Evolutionary conservation across 2,888 invertebrate species (phyloP).

Genomic region (Eueremaeus valkanovi): DNA sequence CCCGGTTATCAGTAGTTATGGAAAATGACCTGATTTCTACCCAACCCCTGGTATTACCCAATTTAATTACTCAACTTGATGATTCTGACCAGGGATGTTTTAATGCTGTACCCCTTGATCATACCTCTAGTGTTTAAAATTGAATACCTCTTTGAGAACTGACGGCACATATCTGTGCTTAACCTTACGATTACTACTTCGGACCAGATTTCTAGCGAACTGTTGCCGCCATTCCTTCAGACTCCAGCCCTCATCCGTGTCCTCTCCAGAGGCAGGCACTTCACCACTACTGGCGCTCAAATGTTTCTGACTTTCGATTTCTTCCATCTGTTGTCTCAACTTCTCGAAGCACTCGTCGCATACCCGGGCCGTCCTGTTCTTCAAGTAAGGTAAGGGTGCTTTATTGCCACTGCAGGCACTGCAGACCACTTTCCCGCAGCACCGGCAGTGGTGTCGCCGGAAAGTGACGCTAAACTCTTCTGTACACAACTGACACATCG

Average conservation of each 20-base stretch:
- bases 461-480: slow-evolving; percentile 62
- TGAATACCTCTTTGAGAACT: slow-evolving; percentile 6
- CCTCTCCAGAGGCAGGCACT: not conserved
- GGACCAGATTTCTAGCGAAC: not conserved
- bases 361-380: slow-evolving; percentile 56
- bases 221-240: not conserved
- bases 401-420: slow-evolving; percentile 60
- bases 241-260: slow-evolving; percentile 6
- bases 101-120: no score
- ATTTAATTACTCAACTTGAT: no score
- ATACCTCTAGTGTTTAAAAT: no score
- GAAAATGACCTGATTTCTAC: no score
- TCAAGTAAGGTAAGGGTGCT: slow-evolving; percentile 58
- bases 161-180: slow-evolving; percentile 5
- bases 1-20: no score
- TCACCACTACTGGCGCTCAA: not conserved
- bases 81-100: no score
- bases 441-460: slow-evolving; percentile 64
- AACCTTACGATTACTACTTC: not conserved
- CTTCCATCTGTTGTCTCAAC: slow-evolving; percentile 24
- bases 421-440: slow-evolving; percentile 65
- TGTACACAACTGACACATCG: slow-evolving; percentile 64
- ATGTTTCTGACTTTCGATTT: not conserved
- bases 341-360: slow-evolving; percentile 58
- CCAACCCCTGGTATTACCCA: no score